Conservation (phyloP, 1,140 invertebrate species). For the Thaumetopoea pityocampa region DNA sequence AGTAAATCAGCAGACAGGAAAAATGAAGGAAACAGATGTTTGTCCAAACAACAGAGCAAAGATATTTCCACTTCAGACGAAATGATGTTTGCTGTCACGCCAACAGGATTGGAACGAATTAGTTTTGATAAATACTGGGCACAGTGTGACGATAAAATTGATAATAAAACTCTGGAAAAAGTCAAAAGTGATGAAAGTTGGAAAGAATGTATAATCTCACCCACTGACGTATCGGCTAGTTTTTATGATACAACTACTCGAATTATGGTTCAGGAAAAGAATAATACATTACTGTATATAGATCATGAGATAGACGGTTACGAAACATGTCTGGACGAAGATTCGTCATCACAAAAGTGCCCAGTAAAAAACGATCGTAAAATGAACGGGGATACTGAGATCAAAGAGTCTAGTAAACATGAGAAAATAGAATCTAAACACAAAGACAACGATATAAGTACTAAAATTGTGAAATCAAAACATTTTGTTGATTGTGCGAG, state of each 20-base stretch:
- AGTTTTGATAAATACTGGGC: slow-evolving; percentile 73
- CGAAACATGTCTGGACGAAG: slow-evolving; percentile 72
- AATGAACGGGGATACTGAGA: slow-evolving; percentile 56
- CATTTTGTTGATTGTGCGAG: slow-evolving; percentile 33
- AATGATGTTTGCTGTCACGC: slow-evolving; percentile 74
- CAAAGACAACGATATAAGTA: slow-evolving; percentile 57
- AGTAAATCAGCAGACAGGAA: slow-evolving; percentile 55
- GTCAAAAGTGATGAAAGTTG: slow-evolving; percentile 62
- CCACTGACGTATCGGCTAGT: slow-evolving; percentile 39
- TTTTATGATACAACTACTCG: slow-evolving; percentile 48
- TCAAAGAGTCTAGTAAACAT: slow-evolving; percentile 66
- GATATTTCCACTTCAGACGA: slow-evolving; percentile 74
- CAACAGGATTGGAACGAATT: slow-evolving; percentile 69
- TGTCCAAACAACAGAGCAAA: slow-evolving; percentile 69
- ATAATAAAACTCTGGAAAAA: slow-evolving; percentile 41
- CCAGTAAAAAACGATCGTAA: slow-evolving; percentile 58
- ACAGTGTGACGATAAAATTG: slow-evolving; percentile 33
- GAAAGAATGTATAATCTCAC: slow-evolving; percentile 59
- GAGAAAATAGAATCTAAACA: slow-evolving; percentile 52
- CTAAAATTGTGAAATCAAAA: slow-evolving; percentile 53
- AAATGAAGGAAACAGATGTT: slow-evolving; percentile 37
- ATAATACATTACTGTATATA: slow-evolving; percentile 55
- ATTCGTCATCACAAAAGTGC: slow-evolving; percentile 59
- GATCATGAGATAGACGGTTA: slow-evolving; percentile 74
- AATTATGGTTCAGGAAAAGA: slow-evolving; percentile 60